Base-by-base conservation (phyloP, 2,113 vertebrate species). In the Sminthopsis crassicaudata region DNA sequence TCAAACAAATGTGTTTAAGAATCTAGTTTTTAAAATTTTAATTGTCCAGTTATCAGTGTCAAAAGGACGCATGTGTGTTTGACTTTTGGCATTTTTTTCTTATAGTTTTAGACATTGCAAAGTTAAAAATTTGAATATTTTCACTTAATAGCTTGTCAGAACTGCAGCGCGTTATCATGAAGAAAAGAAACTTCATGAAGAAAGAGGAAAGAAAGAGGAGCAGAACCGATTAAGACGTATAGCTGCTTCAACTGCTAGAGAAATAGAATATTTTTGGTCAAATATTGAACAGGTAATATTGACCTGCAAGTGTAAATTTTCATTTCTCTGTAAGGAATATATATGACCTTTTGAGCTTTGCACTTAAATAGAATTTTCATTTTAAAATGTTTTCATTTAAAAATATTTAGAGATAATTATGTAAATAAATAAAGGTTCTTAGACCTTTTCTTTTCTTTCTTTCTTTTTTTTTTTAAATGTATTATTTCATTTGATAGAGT, bases 191-290 rank as follows among this genome's bases (percentile, higher is more conserved):
- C 99, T 99, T 94, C 98, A 95, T 7, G 98, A 99, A 94, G 99
- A 99, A 52, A 96, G 98, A 76, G 98, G 98, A 46, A 99, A 96
- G 97, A 98, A 97, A 84, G 99, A 99, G 95, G 98, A 98, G 27
- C 99, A 99, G 98, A 97, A 98, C 92, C 97, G 98, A n/a, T 94
- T 99, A 84, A 98, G 99, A n/a, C 98, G 99, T 42, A 99, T 99
- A 22, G 99, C 99, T 89, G 99, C 99, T 90, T 99, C 98, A 0
- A 98, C 99, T 3, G 99, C 99, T 3, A 96, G 99, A 51, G 99
- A 99, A 92, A 99, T 99, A n/a, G 99, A 99, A 88, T 98, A 98
- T 90, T 99, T 99, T 93, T 99, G 99, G 99, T 98, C 98, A 36
- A 99, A 99, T 93, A 99, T 99, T 12, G 98, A 99, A 60, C 99